Evolutionary conservation across 2,113 vertebrate species (phyloP), one percentile per base, ranked within the genome.

Genomic region (Spea multiplicata): DNA sequence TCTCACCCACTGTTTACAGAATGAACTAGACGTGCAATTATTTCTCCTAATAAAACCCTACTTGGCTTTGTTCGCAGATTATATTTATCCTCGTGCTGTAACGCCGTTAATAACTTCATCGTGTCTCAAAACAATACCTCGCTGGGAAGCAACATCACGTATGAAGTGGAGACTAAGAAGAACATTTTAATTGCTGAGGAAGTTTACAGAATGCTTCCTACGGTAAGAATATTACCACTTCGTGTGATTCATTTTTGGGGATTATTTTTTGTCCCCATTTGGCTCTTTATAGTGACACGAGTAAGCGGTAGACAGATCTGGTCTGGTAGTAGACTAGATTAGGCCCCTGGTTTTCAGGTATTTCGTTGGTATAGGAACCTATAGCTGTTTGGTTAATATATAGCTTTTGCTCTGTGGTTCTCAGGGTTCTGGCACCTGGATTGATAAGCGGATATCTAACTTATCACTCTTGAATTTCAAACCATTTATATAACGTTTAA

Each of bases 61-160:
- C 12, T 59, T 12, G 13, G 17, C 14, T 73, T 53, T 67, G 76
- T 84, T 84, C 83, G 44, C 87, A 93, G 92, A 76, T 91, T 88
- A 81, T 87, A 90, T 76, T 89, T 94, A 77, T 73, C 87, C 68
- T 90, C 91, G 8, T 94, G 93, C 84, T 93, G 93, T 81, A 88
- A 91, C 82, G 92, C 91, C 30, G 61, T 86, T 80, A 88, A 91
- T 65, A 91, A 91, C 83, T 90, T 92, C 61, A 86, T 93, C 83
- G 87, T 90, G 83, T 92, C 92, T 66, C 91, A 91, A 83, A 91
- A 87, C 78, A 94, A 94, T 81, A 92, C 88, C 78, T 91, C 90
- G 1, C 47, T 93, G 30, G 91, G 91, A 84, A 93, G 89, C 78
- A 93, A 92, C 81, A 88, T 94, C 85, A 92, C 81, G 84, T 93